Conservation (phyloP, 2,888 invertebrate species). For the Lacanobia oleracea region DNA sequence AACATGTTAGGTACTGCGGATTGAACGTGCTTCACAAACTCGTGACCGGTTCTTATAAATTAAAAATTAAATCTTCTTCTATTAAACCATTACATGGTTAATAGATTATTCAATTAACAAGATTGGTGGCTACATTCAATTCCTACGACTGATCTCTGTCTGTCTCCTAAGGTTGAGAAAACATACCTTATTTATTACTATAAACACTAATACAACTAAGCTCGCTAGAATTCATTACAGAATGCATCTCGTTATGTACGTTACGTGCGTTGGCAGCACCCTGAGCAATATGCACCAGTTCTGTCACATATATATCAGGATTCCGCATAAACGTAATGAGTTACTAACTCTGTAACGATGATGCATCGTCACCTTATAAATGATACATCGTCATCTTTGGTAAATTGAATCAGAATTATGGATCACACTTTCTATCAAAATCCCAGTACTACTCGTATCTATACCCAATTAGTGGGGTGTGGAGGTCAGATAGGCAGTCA, state of each 20-base stretch:
- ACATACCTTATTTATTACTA: not conserved
- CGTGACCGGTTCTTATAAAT: not conserved
- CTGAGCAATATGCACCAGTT: slow-evolving; percentile 33
- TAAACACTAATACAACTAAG: not conserved
- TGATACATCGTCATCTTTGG: slow-evolving; percentile 19
- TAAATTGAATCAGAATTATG: not conserved
- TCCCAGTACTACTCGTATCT: too few relatives aligned
- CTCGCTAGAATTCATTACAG: slow-evolving; percentile 12
- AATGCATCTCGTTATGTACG: slow-evolving; percentile 25
- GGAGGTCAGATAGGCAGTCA: too few relatives aligned
- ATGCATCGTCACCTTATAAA: slow-evolving; percentile 16
- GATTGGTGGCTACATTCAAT: not conserved
- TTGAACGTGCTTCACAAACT: not conserved
- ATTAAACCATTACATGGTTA: not conserved
- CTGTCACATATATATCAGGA: slow-evolving; percentile 50
- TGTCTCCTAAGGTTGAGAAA: too few relatives aligned
- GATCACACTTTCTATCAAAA: not conserved
- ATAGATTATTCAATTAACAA: not conserved
- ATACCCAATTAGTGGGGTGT: too few relatives aligned
- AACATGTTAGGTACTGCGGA: not conserved
- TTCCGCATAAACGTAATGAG: slow-evolving; percentile 23
- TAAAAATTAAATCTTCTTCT: not conserved
- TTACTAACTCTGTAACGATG: slow-evolving; percentile 28
- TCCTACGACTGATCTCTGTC: not conserved
- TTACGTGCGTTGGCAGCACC: slow-evolving; percentile 49